Evolutionary conservation across 2,797 vertebrate species (phyloP).

Genomic region (Malacoraja senta): DNA sequence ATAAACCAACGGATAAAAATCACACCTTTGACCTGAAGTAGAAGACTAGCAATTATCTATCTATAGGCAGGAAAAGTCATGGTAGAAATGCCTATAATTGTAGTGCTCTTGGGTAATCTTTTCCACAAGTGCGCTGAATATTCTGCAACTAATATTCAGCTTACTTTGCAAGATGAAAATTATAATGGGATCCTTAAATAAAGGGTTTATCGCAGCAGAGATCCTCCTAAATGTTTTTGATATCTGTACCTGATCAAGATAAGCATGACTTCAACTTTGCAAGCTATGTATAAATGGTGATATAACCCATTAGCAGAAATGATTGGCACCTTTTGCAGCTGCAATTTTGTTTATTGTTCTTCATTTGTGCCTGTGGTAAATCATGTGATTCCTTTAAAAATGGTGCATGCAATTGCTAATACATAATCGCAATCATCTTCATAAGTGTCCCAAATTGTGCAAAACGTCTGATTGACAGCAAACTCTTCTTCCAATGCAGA

Average conservation of each 20-base stretch:
- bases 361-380: slow-evolving; percentile 34
- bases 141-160: not conserved
- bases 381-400: slow-evolving; percentile 18
- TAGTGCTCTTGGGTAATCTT: not conserved
- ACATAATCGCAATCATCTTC: slow-evolving; percentile 31
- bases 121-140: not conserved
- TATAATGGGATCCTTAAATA: slow-evolving; percentile 1
- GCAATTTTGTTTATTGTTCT: slow-evolving; percentile 21
- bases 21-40: not conserved
- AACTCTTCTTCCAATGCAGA: not conserved
- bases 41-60: not conserved
- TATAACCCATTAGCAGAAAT: not conserved
- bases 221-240: not conserved
- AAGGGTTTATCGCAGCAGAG: not conserved
- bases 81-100: not conserved
- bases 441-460: slow-evolving; percentile 23
- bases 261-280: not conserved
- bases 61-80: not conserved
- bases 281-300: not conserved
- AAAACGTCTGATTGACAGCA: slow-evolving; percentile 1
- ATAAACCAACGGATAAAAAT: not conserved
- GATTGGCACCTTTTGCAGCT: slow-evolving; percentile 30
- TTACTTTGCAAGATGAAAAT: not conserved
- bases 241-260: not conserved
- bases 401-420: slow-evolving; percentile 3